Evolutionary conservation across 2,797 vertebrate species (phyloP).

Genomic region (Gadopsis bispinosus): DNA sequence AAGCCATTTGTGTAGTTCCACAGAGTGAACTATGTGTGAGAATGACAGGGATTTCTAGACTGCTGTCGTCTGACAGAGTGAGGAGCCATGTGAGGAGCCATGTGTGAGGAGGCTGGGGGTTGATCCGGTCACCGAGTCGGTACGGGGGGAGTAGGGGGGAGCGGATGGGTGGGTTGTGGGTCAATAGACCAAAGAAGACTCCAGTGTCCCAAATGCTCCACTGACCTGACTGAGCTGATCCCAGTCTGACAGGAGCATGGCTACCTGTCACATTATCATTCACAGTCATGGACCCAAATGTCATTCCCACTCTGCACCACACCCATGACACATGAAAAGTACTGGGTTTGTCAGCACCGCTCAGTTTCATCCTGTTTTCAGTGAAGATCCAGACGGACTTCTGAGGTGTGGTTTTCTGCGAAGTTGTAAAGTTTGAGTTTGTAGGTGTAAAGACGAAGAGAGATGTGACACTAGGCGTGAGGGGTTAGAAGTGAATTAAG

Average conservation of each 20-base stretch:
- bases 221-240: conserved; percentile 62
- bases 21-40: conserved; percentile 5
- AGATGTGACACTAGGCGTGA: conserved; percentile 1
- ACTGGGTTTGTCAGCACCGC: conserved; percentile 54
- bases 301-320: conserved; percentile 48
- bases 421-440: conserved; percentile 8
- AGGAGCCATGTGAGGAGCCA: conserved; percentile 32
- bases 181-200: conserved; percentile 53
- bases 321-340: conserved; percentile 33
- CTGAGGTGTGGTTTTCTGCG: not conserved
- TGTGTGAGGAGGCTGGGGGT: conserved; percentile 37
- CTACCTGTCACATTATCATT: conserved; percentile 78
- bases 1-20: conserved; percentile 5
- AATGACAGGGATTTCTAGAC: conserved; percentile 42
- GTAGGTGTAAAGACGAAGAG: not conserved
- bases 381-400: conserved; percentile 5
- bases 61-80: conserved; percentile 45
- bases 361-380: conserved; percentile 36
- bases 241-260: conserved; percentile 68
- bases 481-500: not conserved
- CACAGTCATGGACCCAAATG: conserved; percentile 60
- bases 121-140: conserved; percentile 49
- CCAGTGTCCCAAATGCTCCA: conserved; percentile 58
- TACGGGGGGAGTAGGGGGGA: not conserved
- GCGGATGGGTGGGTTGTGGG: conserved; percentile 15